Evolutionary conservation across 2,888 invertebrate genomes (phyloP).

Genomic region (Dilophus febrilis): DNA sequence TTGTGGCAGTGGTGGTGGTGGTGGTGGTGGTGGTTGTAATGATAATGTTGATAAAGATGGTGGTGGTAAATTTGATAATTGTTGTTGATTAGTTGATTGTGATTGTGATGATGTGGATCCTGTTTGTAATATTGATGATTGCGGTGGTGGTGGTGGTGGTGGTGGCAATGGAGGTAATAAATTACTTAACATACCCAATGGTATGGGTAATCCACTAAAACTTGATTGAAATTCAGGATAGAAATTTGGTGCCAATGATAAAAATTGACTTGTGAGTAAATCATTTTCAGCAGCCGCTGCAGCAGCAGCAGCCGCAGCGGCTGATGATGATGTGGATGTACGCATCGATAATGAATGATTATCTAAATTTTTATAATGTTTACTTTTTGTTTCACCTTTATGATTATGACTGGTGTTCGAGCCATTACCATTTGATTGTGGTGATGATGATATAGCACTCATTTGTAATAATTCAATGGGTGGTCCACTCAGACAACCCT

Average conservation of each 20-base stretch:
- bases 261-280: conserved; percentile 32
- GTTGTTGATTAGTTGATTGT: no score
- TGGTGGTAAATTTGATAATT: no score
- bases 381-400: conserved; percentile 33
- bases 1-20: no score
- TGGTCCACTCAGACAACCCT: conserved; percentile 73
- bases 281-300: no score
- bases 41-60: no score
- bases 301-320: no score
- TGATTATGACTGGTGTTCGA: conserved; percentile 22
- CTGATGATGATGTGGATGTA: conserved; percentile 48
- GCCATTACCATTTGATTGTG: conserved; percentile 7
- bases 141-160: conserved; percentile 30
- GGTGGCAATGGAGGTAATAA: conserved; percentile 61
- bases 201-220: conserved; percentile 62
- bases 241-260: conserved; percentile 58
- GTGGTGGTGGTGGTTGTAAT: no score
- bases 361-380: conserved; percentile 19
- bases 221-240: conserved; percentile 68
- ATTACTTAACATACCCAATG: conserved; percentile 62
- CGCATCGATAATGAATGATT: conserved; percentile 31
- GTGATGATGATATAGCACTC: conserved; percentile 26
- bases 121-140: no score
- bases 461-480: conserved; percentile 49
- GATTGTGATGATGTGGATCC: no score